Base-by-base conservation (phyloP, 2,797 vertebrate genomes). In the Lacerta viridis region DNA sequence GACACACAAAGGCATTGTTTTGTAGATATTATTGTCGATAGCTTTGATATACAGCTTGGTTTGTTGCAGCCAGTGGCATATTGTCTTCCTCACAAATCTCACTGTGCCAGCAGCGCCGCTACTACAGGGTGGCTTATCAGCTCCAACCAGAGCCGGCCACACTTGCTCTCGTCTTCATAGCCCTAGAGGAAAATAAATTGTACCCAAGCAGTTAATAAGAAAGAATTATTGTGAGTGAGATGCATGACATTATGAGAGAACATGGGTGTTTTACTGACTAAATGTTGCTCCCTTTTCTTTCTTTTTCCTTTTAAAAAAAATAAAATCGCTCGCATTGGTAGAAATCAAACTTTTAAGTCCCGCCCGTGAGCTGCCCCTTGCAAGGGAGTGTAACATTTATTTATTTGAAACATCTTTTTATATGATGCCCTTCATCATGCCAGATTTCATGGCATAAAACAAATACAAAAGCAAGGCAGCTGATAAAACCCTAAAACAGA, bases 101-200 rank as follows among this genome's bases (percentile, higher is more conserved):
- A 97, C 97, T 96, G 96, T 97, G 97, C 97, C 97, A 97, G 98
- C 96, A 95, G 95, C 96, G 95, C 94, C 94, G 96, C 93, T 96
- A 97, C 97, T 96, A 95, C 96, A 96, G 96, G 93, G 95, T 88
- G 93, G 96, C 98, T 99, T 99, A 99, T 99, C 99, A 98, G 98
- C 97, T 97, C 94, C 93, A 92, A 94, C 97, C 98, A 99, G 98
- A 98, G 97, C 97, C 97, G 94, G 96, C 97, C 94, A 94, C 92
- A 94, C 97, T 97, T 95, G 93, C 96, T 95, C 90, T 96, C 96
- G 97, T 97, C 97, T 98, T 97, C 96, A 94, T 97, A 96, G 98
- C 98, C 98, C 96, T 95, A 98, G 98, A 99, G 98, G 97, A 98
- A 98, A 99, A 98, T 98, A 98, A 99, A 98, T 98, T 98, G 98